Evolutionary conservation across 2,888 invertebrate genomes (phyloP), one percentile per base, ranked within the genome.

Genomic region (Pseudoips prasinana): DNA sequence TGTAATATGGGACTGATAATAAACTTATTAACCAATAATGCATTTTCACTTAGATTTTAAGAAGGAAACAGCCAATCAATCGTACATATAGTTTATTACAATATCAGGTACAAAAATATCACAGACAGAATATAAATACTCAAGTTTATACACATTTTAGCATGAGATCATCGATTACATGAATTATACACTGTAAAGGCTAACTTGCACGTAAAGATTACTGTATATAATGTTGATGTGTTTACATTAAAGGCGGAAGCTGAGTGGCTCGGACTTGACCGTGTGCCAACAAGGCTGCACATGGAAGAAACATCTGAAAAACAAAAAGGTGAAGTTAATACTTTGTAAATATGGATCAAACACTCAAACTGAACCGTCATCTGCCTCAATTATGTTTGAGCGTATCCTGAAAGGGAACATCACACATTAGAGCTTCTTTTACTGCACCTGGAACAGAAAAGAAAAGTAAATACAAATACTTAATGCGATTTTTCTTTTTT

Each of bases 221-320:
- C 43, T 51, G 61, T 59, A 63, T 81, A 83, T 81, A 62, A 55
- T 56, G 59, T 65, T 70, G 73, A 58, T 74, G 69, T 82, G 73
- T 87, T 85, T 85, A 70, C 59, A 74, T 88, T 90, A 72, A 83
- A 91, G 91, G 86, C 89, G 59, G 90, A 90, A 83, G 89, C 90
- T 58, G 91, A 90, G 72, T 91, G 90, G 90, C 84, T 88, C 65
- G 91, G 92, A 63, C 89, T 92, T 73, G 92, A 92, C 81, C 90
- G 91, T 76, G 91, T 92, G 71, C 91, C 92, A 66, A 91, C 91
- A 68, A 87, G 91, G 74, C 87, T 92, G 76, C 89, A 88, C 65
- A 83, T 84, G 79, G 88, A 81, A 68, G 86, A 89, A 67, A 69
- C 84, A 83, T 81, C 89, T 87, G 89, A 82, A 89, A 89, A 87